A percentile compares a stretch with the other conserved stretches of the same genome.
Conservation (phyloP, 2,113 vertebrate genomes). For the Notiomystis cincta region DNA sequence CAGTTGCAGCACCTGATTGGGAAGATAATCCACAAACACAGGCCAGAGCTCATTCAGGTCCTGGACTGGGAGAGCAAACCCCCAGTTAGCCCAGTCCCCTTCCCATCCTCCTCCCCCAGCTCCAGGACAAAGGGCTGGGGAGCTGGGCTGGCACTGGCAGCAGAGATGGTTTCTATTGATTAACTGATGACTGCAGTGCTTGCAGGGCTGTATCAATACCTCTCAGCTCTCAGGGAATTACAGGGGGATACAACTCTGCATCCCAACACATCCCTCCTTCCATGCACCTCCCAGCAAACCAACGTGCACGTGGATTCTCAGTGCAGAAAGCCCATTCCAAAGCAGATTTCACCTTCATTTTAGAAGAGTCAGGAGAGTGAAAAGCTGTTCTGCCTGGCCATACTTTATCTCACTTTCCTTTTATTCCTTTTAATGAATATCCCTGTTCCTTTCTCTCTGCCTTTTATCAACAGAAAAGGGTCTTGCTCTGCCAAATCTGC, state of each 20-base stretch:
- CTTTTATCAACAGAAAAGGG: slow-evolving; percentile 45
- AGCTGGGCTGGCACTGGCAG: background rate
- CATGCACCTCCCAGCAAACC: background rate
- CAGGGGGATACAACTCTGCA: slow-evolving; percentile 25
- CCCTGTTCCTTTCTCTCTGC: background rate
- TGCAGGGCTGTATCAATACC: slow-evolving; percentile 43
- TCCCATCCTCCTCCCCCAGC: background rate
- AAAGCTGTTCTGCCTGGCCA: slow-evolving; percentile 8
- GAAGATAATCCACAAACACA: background rate
- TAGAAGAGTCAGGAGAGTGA: background rate
- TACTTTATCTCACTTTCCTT: slow-evolving; percentile 10
- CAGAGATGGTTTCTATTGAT: background rate
- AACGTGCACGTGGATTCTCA: background rate
- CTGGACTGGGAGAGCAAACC: background rate
- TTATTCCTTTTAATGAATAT: slow-evolving; percentile 36
- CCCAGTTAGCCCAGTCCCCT: background rate
- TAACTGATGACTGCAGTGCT: slow-evolving; percentile 45
- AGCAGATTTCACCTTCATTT: background rate
- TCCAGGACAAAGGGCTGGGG: background rate
- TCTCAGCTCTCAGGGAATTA: slow-evolving; percentile 28
- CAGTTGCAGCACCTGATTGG: background rate
- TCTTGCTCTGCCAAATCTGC: slow-evolving; percentile 54
- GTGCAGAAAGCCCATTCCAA: background rate
- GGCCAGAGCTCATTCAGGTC: background rate
- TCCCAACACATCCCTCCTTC: background rate